Base-by-base conservation (phyloP, 2,888 invertebrate genomes). In the Torymus texanus region DNA sequence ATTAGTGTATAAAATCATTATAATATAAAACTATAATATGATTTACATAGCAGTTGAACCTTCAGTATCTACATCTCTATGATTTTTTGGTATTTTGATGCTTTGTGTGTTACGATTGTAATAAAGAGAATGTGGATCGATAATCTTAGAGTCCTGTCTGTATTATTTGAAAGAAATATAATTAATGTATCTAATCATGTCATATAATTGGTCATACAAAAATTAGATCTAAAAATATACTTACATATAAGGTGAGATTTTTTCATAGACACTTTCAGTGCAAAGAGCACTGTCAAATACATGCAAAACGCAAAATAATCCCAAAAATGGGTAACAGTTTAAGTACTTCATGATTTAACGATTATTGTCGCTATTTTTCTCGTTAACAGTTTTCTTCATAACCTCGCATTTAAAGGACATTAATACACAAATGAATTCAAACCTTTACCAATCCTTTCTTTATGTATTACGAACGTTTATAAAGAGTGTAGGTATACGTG, bases 41-140 rank as follows among this genome's bases (percentile, higher is more conserved):
- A 73, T 56, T 76, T 68, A 81, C 81, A 79, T 51, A 50, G 29
- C 29, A 5, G 29, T 29, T 29, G 29, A 29, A 29, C 61, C 65
- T 56, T 56, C 73, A 50, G 13, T 56, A 2, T 67, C 8, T 24
- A 18, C 63, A 21, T 56, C 21, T 24, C 41, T 16, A 58, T 63
- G 1, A 29, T 63, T 59, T 2, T 14, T 56, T 41, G 80, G 63
- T 75, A 62, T 62, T 58, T 65, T 55, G 13, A 84, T 77, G 61
- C 51, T 74, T 55, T 86, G 82, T 13, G 29, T 77, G 29, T 81
- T 66, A 65, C 83, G 83, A 53, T 84, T 81, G 70, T 84, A 87
- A 80, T 80, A 84, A 61, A 86, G 81, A 1, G 87, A 86, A 82
- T 85, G 82, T 55, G 87, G 88, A 83, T 88, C 84, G 56, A 88